Conservation (phyloP, 2,113 vertebrate genomes). For the Labeo rohita region DNA sequence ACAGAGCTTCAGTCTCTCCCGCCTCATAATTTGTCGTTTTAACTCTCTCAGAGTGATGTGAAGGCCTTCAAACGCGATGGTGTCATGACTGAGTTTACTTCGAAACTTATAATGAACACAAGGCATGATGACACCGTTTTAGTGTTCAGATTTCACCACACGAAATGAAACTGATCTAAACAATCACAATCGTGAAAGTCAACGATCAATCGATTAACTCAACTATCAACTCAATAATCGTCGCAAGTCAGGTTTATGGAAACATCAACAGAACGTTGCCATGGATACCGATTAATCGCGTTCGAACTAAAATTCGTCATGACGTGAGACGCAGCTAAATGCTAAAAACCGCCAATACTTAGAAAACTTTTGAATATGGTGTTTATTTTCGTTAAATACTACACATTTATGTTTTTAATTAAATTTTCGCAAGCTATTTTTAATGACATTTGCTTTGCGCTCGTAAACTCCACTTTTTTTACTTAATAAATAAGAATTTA, state of each 20-base stretch:
- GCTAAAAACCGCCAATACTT: too few relatives aligned
- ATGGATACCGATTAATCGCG: neutral
- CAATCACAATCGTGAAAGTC: too few relatives aligned
- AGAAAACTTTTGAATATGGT: too few relatives aligned
- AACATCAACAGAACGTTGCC: neutral
- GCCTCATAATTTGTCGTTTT: neutral
- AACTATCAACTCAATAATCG: neutral
- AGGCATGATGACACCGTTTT: neutral
- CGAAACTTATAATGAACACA: neutral
- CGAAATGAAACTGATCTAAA: neutral
- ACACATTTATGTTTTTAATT: too few relatives aligned
- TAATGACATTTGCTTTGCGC: too few relatives aligned
- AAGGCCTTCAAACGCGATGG: neutral
- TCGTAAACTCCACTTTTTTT: too few relatives aligned
- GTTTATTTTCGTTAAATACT: too few relatives aligned
- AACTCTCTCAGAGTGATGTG: neutral
- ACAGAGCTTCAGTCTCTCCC: neutral
- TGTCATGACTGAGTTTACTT: neutral
- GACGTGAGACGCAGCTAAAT: neutral
- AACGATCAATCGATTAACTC: neutral
- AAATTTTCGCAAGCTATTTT: too few relatives aligned
- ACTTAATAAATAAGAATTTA: too few relatives aligned
- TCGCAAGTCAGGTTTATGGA: neutral
- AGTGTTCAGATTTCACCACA: neutral
- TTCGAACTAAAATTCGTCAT: neutral